Base-by-base conservation (phyloP, 2,797 vertebrate species). In the Botia kubotai region DNA sequence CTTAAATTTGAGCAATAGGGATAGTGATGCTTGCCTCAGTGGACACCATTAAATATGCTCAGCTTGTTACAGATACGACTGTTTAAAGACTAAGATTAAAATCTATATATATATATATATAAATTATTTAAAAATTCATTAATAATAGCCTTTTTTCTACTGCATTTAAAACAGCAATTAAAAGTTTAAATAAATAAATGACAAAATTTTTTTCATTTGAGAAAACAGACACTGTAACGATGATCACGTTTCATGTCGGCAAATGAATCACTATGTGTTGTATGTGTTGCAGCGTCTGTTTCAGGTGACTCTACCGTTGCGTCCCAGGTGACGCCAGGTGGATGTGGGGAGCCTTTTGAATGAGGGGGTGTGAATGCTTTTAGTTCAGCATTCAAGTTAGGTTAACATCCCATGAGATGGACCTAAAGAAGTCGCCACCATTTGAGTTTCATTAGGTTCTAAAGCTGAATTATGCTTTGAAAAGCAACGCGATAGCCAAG, bases 371-470 rank as follows among this genome's bases (percentile, higher is more conserved):
- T 86, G 87, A 90, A 90, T 91, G 60, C 75, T 87, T 91, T 90
- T 87, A 72, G 17, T 86, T 86, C 87, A 89, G 89, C 90, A 89
- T 92, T 89, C 87, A 90, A 91, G 92, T 92, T 87, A 89, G 88
- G 88, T 86, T 86, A 91, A 90, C 90, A 91, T 92, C 91, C 89
- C 75, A 75, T 69, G 89, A 82, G 89, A 90, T 86, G 87, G 66
- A 87, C 89, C 83, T 80, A 72, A 85, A 90, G 87, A 90, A 87
- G 86, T 89, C 88, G 86, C 80, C 70, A 77, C 87, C 85, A 89
- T 90, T 90, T 86, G 83, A 89, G 86, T 93, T 91, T 92, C 91
- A 93, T 93, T 92, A 90, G 89, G 89, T 89, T 93, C 87, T 82
- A 82, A 82, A 52, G 90, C 91, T 80, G 87, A 91, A 93, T 92